Conservation (phyloP, 2,113 vertebrate species). For the Chitala chitala region DNA sequence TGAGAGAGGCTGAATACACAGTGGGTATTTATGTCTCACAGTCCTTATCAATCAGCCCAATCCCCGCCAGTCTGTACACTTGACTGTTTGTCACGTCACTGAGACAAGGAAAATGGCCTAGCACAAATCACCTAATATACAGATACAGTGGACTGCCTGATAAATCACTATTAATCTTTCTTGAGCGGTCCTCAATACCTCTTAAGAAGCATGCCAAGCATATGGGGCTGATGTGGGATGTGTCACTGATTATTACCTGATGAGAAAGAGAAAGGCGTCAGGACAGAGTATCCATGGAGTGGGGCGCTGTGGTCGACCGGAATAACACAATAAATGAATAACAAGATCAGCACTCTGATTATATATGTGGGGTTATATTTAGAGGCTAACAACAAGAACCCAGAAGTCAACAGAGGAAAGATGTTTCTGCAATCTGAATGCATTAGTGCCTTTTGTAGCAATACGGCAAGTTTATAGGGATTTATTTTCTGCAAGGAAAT, state of each 20-base stretch:
- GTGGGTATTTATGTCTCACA: background rate
- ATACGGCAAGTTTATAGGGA: background rate
- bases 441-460: too few relatives aligned
- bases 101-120: background rate
- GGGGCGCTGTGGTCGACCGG: background rate
- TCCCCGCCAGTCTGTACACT: background rate
- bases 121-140: background rate
- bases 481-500: background rate
- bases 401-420: too few relatives aligned
- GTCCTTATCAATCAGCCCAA: background rate
- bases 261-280: background rate
- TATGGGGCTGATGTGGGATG: background rate
- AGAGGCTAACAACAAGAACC: too few relatives aligned
- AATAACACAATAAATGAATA: too few relatives aligned
- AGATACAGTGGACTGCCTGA: background rate
- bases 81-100: too few relatives aligned
- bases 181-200: background rate
- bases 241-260: slow-evolving; percentile 10
- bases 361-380: too few relatives aligned
- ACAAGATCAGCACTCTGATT: too few relatives aligned
- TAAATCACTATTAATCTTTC: background rate
- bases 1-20: too few relatives aligned
- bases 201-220: background rate
- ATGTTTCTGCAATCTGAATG: too few relatives aligned
- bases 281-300: too few relatives aligned